Conservation (phyloP, 2,888 invertebrate genomes). For the Andrena bicolor region DNA sequence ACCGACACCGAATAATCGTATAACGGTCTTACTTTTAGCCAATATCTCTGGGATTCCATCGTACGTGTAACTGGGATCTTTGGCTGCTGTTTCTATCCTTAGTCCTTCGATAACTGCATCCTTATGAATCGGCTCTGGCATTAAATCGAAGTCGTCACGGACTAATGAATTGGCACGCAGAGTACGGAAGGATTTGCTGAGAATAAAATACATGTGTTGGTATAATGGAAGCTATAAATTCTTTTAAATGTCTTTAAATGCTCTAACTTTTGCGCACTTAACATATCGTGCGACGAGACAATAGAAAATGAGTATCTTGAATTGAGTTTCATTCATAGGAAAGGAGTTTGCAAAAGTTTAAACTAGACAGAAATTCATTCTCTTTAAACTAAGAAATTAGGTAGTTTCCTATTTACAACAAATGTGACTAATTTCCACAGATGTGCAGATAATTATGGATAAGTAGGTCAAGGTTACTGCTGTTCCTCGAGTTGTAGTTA, state of each 20-base stretch:
- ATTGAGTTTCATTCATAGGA: too few relatives aligned
- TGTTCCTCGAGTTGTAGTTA: conserved; percentile 3
- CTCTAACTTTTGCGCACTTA: too few relatives aligned
- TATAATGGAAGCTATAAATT: not conserved
- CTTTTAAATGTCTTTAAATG: too few relatives aligned
- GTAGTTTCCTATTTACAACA: not conserved
- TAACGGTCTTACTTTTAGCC: conserved; percentile 87
- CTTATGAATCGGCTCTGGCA: conserved; percentile 24
- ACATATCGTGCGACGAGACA: too few relatives aligned
- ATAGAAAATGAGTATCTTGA: conserved; percentile 18
- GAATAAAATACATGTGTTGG: conserved; percentile 53
- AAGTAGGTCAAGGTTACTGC: conserved; percentile 41
- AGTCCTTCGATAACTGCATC: conserved; percentile 86
- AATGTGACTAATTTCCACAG: not conserved
- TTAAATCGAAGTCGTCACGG: conserved; percentile 13
- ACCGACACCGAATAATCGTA: conserved; percentile 92
- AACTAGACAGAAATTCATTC: not conserved
- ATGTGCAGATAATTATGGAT: conserved; percentile 12
- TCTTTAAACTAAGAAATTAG: not conserved
- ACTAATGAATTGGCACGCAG: conserved; percentile 64
- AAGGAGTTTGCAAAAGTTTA: not conserved
- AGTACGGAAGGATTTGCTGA: conserved; percentile 69
- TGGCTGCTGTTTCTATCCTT: conserved; percentile 87
- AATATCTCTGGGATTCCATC: conserved; percentile 90
- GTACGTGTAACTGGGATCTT: conserved; percentile 86